Base-by-base conservation (phyloP, 2,113 vertebrate genomes). In the Mormoops blainvillei region DNA sequence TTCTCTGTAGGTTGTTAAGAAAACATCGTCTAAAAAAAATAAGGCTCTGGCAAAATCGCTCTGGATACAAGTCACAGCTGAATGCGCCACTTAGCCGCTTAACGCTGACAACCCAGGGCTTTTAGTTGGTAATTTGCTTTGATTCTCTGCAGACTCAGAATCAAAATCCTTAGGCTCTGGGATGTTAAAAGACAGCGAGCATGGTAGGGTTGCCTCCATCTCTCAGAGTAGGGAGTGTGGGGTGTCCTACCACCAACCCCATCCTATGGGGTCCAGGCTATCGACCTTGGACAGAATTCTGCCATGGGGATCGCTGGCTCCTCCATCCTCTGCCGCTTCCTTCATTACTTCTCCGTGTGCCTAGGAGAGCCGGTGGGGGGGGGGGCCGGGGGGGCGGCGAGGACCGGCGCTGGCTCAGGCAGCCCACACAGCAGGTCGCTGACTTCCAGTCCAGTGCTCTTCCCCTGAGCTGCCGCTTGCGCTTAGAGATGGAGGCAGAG, bases 11-110 rank as follows among this genome's bases (percentile, higher is more conserved):
- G 94, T 93, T 94, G 96, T 97, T 95, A 94, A 76, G 94, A 93
- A 97, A 95, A 96, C 92, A 95, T 38, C 81, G 20, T 94, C 96
- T 96, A 58, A 95, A 95, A 96, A 94, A 95, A n/a, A n/a, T n/a
- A 61, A 96, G 97, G 56, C 38, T 58, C 71, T 63, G 52, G 89
- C 74, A 70, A 71, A 84, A 74, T 58, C 7, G 1, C 70, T 56
- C 71, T 84, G 65, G 90, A 86, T 87, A 45, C 74, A 19, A 82
- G 80, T 82, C 56, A 89, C 48, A 58, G 80, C 13, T 45, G 84
- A 94, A 73, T 0, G n/a, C 7, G 31, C 41, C 36, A 4, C 73
- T 82, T 45, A 45, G 31, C 36, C 24, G 10, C 73, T 82, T 45
- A 45, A 78, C 20, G 0, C 58, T 73, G 43, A 3, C 58, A 20